Base-by-base conservation (phyloP, 2,113 vertebrate species). In the Nibea albiflora region DNA sequence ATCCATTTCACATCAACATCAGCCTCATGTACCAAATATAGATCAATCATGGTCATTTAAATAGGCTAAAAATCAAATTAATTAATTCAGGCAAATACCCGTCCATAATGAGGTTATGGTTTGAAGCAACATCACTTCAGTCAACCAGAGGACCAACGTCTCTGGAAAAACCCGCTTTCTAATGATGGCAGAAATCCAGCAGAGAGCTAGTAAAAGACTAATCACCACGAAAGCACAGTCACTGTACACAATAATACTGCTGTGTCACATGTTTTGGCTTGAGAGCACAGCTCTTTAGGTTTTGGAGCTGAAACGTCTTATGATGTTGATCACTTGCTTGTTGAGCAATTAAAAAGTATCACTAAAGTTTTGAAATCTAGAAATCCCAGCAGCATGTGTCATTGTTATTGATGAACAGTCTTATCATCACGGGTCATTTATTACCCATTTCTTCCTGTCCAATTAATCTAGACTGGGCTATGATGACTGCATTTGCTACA, bases 251-350 rank as follows among this genome's bases (percentile, higher is more conserved):
- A 73, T 31, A 68, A 69, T 22, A 64, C 17, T 72, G 58, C 75
- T 42, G 50, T 79, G 66, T 66, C 74, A 66, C 76, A 69, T 58
- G 50, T 64, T 83, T 60, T 67, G 69, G 46, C 22, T 82, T 1
- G 20, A 49, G 54, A 75, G 68, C 19, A 26, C 72, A 62, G 69
- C 70, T 76, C 72, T 83, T 83, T 65, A 86, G 47, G 28, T 74
- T 63, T 46, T 39, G 52, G 26, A 77, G 46, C 68, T 60, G 52
- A 75, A 56, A 57, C 22, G 57, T 73, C 63, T 69, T 46, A 47
- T 61, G 71, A 81, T 56, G 67, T 52, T 50, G 58, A 56, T 73
- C 84, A 69, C 56, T 82, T 76, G 77, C 57, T 76, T 50, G 24
- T 14, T 56, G 31, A 47, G 73, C 31, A 76, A 61, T 62, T 64